Evolutionary conservation across 2,113 vertebrate genomes (phyloP).

Genomic region (Cervus canadensis): DNA sequence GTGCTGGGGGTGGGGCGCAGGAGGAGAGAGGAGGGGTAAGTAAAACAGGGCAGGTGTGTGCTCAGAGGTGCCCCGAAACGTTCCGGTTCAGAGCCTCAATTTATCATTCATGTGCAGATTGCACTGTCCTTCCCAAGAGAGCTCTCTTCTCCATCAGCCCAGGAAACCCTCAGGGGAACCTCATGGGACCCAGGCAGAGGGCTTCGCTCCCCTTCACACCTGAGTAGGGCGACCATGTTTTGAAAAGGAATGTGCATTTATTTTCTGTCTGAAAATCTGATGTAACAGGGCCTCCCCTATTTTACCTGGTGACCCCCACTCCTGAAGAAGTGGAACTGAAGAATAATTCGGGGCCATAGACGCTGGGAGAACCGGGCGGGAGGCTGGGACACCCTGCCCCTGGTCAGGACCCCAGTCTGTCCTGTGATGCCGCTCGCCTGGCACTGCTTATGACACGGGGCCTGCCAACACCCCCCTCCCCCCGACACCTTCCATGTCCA

Average conservation of each 20-base stretch:
- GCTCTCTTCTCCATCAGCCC: background rate
- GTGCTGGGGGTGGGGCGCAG: too few species aligned
- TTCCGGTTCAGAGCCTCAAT: background rate
- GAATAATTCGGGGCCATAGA: background rate
- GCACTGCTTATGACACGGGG: accelerated
- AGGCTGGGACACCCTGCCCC: background rate
- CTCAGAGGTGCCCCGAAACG: background rate
- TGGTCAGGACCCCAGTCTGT: too few species aligned
- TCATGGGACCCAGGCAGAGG: background rate
- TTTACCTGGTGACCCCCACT: background rate
- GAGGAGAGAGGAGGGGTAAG: background rate
- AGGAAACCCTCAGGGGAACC: background rate
- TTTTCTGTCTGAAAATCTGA: background rate
- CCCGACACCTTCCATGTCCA: background rate
- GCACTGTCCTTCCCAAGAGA: background rate
- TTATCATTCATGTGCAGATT: background rate
- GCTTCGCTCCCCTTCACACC: background rate
- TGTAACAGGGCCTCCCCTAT: background rate
- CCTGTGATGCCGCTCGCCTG: accelerated
- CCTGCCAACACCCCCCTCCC: background rate
- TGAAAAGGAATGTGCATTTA: background rate
- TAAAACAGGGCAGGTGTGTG: background rate
- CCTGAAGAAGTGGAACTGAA: background rate
- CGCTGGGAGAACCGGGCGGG: background rate
- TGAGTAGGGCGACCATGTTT: background rate